Percentiles rank a stretch among this genome's conserved stretches.
Conservation (phyloP, 2,113 vertebrate genomes). For the Egretta garzetta region DNA sequence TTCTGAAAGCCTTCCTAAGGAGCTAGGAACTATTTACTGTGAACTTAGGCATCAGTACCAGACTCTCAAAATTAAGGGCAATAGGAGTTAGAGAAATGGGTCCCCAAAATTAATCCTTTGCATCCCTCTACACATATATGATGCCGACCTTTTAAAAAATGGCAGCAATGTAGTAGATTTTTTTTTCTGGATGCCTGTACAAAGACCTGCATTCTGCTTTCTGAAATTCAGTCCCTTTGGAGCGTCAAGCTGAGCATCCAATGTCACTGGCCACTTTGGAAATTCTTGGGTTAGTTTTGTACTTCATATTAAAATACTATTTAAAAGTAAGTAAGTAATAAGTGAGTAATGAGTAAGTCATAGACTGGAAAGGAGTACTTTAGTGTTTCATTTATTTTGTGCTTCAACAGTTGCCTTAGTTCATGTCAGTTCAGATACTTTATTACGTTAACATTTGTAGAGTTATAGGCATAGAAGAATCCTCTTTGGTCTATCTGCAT, state of each 20-base stretch:
- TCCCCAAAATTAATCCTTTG: not conserved
- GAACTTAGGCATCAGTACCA: not conserved
- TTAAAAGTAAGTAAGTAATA: not conserved
- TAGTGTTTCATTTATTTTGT: not conserved
- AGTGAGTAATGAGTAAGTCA: not conserved
- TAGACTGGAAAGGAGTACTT: not conserved
- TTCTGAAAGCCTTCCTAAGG: not conserved
- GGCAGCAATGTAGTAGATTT: not conserved
- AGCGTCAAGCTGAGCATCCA: not conserved
- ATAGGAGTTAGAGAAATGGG: not conserved
- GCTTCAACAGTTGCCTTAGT: not conserved
- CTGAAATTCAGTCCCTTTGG: not conserved
- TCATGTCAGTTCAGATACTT: not conserved
- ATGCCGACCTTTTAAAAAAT: not conserved
- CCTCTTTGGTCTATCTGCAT: not conserved
- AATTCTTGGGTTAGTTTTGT: not conserved
- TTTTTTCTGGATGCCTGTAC: not conserved
- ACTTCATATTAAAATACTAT: not conserved
- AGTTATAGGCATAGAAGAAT: not conserved
- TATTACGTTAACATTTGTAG: not conserved
- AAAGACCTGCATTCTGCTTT: not conserved
- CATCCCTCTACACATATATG: not conserved
- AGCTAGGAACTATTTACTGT: not conserved
- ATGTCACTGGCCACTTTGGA: not conserved
- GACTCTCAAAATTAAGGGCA: not conserved